Evolutionary conservation across 2,888 invertebrate genomes (phyloP).

Genomic region (Tachina fera): DNA sequence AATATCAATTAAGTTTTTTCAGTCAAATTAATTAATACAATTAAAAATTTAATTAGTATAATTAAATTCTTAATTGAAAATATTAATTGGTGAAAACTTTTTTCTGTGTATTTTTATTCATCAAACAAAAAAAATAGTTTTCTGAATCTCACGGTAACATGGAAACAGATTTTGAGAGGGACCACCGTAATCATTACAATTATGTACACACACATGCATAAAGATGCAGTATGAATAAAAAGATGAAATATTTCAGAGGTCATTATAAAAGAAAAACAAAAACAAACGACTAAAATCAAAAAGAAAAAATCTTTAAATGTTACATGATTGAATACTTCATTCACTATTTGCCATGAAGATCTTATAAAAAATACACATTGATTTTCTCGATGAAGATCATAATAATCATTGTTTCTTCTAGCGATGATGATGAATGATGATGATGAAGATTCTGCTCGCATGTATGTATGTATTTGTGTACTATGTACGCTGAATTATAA

Average conservation of each 20-base stretch:
- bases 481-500: slow-evolving; percentile 17
- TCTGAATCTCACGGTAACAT: too few species aligned
- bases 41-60: too few species aligned
- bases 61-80: too few species aligned
- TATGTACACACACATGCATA: not conserved
- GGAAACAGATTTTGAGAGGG: too few species aligned
- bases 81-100: too few species aligned
- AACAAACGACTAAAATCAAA: not conserved
- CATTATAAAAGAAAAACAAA: slow-evolving; percentile 42
- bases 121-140: too few species aligned
- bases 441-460: slow-evolving; percentile 34
- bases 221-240: not conserved
- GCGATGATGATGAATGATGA: slow-evolving; percentile 30
- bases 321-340: slow-evolving; percentile 52
- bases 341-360: slow-evolving; percentile 23
- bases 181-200: not conserved
- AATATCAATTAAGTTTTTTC: too few species aligned
- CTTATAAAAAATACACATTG: slow-evolving; percentile 15
- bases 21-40: too few species aligned
- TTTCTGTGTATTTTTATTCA: too few species aligned
- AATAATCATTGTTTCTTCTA: slow-evolving; percentile 24
- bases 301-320: slow-evolving; percentile 46
- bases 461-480: not conserved
- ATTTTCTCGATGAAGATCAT: slow-evolving; percentile 52
- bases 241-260: slow-evolving; percentile 65